Evolutionary conservation across 2,113 vertebrate genomes (phyloP), one percentile per base, ranked within the genome.

Genomic region (Dryoscopus gambensis): DNA sequence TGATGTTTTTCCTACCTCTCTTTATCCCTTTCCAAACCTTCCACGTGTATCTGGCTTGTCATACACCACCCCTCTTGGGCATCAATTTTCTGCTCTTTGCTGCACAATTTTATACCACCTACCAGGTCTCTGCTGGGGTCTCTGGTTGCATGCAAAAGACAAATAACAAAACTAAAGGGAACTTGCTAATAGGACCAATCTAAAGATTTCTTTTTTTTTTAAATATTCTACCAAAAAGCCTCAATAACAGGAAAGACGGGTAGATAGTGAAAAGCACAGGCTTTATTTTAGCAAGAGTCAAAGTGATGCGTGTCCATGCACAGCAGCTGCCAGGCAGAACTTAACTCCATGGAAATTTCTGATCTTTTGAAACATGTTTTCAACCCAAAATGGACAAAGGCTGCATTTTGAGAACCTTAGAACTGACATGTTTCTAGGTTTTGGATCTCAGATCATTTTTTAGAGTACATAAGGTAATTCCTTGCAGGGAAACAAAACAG

Each of bases 111-210:
- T 33, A 39, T 2, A 33, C 14, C 10, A 18, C 63, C 35, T 84
- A 24, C 23, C 11, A 24, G 11, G 28, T 14, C 70, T 59, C 7
- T 1, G 0, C n/a, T 21, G 17, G 13, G 11, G 1, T n/a, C 35
- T 81, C 47, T 31, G 31, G 6, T 40, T 65, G 33, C 20, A 4
- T 28, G 15, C 11, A 31, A 33, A 74, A 69, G 24, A 10, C 15
- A 55, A 90, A 71, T n/a, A 75, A 44, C 3, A 56, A 59, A 92
- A 65, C 20, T 39, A 42, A 80, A 65, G 12, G 22, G 28, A 90
- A 79, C 30, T 27, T 24, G 7, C 10, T 68, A 30, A 57, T 22
- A 14, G 30, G 15, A 71, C 15, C 16, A 56, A 33, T 47, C 5
- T 73, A 18, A 8, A 1, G 69, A 5, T 62, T 73, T 62, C 13